Conservation (phyloP, 2,113 vertebrate species). For the Pollachius pollachius region DNA sequence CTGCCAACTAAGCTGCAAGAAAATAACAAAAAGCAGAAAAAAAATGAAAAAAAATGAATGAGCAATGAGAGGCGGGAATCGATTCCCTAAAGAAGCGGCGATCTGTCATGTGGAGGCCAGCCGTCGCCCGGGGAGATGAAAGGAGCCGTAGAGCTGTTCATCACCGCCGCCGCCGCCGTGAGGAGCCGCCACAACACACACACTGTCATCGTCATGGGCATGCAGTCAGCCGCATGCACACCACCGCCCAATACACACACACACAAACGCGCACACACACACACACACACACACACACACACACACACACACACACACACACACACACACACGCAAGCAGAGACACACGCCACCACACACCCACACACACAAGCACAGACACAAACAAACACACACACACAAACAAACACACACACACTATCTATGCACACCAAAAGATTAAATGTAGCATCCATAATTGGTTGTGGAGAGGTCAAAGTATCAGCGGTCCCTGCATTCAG, state of each 20-base stretch:
- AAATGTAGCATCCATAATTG: constrained; percentile 28
- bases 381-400: no score
- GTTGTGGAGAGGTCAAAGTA: constrained; percentile 21
- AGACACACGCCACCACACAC: no score
- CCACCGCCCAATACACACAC: no score
- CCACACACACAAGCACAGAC: no score
- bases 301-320: no score
- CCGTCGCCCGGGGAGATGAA: constrained; percentile 48
- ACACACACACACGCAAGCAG: no score
- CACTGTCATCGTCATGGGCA: no score
- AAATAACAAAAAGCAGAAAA: constrained; percentile 19
- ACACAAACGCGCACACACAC: background rate
- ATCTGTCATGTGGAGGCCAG: constrained; percentile 45
- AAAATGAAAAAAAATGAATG: constrained; percentile 21
- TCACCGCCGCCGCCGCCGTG: no score
- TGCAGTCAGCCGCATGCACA: no score
- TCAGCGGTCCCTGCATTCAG: constrained; percentile 17
- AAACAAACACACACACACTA: constrained; percentile 7
- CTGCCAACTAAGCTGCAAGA: constrained; percentile 19
- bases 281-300: background rate
- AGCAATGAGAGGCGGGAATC: constrained; percentile 31
- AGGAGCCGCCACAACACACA: no score
- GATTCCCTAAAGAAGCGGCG: constrained; percentile 45
- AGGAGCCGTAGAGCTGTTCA: constrained; percentile 26
- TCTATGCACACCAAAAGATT: background rate